A percentile compares a stretch with the other conserved stretches of the same genome.
These are phyloP conservation scores for Netelia fuscicornis DNA, from an alignment of 2,888 invertebrate species.

Conservation along the genomic window DNA sequence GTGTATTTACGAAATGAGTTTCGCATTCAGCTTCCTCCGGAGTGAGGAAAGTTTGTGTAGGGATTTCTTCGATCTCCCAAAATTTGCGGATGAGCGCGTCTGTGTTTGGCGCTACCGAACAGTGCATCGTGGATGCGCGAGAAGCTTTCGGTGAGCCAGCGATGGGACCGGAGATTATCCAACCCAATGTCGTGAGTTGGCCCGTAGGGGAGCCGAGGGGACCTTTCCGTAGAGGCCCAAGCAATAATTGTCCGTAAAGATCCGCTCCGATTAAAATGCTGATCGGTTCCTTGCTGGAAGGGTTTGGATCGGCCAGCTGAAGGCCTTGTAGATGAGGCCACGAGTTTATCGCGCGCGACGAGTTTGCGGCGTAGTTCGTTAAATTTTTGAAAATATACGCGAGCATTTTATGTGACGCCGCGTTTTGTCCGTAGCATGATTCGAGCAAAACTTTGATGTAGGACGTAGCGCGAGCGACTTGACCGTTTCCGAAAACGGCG, in stretches of 20 bases:
- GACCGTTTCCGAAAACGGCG: slow-evolving; percentile 40
- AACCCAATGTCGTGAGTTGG: slow-evolving; percentile 57
- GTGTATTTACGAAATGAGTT: slow-evolving; percentile 69
- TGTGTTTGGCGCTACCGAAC: slow-evolving; percentile 4
- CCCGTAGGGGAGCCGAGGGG: slow-evolving; percentile 28
- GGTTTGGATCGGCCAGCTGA: slow-evolving; percentile 33
- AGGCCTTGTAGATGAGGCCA: slow-evolving; percentile 30
- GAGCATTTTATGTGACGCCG: not conserved
- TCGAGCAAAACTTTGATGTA: not conserved
- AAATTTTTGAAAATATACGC: not conserved
- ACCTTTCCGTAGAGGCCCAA: slow-evolving; percentile 24
- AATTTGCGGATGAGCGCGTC: slow-evolving; percentile 46
- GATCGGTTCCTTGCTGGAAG: not conserved
- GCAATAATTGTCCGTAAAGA: slow-evolving; percentile 41
- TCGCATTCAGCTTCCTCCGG: slow-evolving; percentile 70
- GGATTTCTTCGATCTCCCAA: slow-evolving; percentile 74
- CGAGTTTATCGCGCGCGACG: not conserved
- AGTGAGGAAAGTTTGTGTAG: slow-evolving; percentile 51
- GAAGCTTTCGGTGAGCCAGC: not conserved
- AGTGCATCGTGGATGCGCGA: not conserved
- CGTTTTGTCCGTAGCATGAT: not conserved
- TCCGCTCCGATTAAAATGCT: slow-evolving; percentile 51
- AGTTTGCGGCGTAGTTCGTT: not conserved
- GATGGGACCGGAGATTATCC: slow-evolving; percentile 57
- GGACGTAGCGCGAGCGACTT: not conserved